These are phyloP conservation scores for Odontamblyopus rebecca DNA, from an alignment of 2,797 vertebrate genomes.

Conservation along the genomic window DNA sequence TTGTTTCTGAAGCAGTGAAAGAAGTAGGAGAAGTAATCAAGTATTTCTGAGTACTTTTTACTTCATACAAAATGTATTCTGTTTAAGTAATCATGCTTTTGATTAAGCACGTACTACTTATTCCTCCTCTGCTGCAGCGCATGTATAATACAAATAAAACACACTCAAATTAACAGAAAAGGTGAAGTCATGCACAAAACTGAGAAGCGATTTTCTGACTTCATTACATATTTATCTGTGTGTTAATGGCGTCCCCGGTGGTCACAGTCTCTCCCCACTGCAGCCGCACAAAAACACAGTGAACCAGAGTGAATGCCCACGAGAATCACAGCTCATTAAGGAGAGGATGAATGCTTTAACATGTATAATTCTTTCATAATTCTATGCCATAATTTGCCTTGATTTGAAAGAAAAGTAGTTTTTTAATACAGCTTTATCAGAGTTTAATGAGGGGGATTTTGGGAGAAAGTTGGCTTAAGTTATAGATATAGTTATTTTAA, in stretches of 20 bases:
- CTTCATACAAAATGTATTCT: background rate
- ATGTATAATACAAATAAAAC: conserved; percentile 30
- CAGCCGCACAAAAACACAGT: conserved; percentile 19
- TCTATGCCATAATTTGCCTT: conserved; percentile 70
- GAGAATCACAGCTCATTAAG: conserved; percentile 77
- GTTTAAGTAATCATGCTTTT: conserved; percentile 7
- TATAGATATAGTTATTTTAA: background rate
- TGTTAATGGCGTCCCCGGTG: conserved; percentile 78
- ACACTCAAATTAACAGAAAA: conserved; percentile 67
- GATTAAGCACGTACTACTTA: background rate
- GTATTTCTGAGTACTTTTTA: background rate
- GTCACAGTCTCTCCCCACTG: conserved; percentile 33
- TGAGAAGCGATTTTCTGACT: conserved; percentile 74
- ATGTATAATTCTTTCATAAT: conserved; percentile 82
- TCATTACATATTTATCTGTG: conserved; percentile 81
- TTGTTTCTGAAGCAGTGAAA: background rate
- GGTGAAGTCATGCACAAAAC: conserved; percentile 77
- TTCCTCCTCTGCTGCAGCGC: conserved; percentile 7
- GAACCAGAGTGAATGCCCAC: conserved; percentile 38
- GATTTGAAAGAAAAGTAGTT: conserved; percentile 72
- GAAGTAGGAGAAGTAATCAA: background rate
- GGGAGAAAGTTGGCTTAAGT: background rate
- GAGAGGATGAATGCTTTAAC: conserved; percentile 77
- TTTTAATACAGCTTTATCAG: conserved; percentile 55
- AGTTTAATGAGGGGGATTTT: background rate